Conservation (phyloP, 1,140 invertebrate genomes). For the Bombus vancouverensis region DNA sequence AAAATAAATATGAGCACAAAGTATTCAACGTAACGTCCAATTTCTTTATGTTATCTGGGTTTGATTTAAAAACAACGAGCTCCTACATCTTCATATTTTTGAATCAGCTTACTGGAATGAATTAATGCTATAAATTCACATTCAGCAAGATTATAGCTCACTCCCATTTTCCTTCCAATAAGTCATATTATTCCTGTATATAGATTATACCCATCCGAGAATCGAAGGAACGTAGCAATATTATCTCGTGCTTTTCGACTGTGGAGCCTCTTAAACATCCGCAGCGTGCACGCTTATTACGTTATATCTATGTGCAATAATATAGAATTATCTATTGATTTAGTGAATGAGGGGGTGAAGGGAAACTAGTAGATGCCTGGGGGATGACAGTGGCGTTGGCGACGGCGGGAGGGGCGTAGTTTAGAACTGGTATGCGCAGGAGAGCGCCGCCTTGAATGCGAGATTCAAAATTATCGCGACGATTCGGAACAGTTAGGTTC, state of each 20-base stretch:
- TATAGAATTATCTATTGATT: conserved; percentile 65
- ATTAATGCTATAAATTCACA: too few relatives aligned
- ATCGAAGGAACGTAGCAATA: not conserved
- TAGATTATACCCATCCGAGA: too few relatives aligned
- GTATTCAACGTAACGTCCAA: too few relatives aligned
- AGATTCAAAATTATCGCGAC: conserved; percentile 73
- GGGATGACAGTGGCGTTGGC: not conserved
- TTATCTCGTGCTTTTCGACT: not conserved
- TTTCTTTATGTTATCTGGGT: too few relatives aligned
- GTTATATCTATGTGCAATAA: conserved; percentile 46
- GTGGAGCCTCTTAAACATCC: conserved; percentile 30
- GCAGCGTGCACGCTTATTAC: conserved; percentile 31
- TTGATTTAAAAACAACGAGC: too few relatives aligned
- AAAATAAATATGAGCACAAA: too few relatives aligned
- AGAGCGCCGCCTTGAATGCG: conserved; percentile 61
- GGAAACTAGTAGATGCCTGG: not conserved
- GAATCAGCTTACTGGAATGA: too few relatives aligned
- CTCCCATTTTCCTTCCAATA: too few relatives aligned
- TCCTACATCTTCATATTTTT: too few relatives aligned
- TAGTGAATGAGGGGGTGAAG: not conserved
- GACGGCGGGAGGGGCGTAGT: conserved; percentile 27
- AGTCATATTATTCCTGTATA: too few relatives aligned
- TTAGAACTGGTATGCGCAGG: conserved; percentile 55
- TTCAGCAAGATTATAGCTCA: too few relatives aligned
- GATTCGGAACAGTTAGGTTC: conserved; percentile 74